A percentile compares a stretch with the other conserved stretches of the same genome.
Conservation (phyloP, 1,140 invertebrate genomes). For the Drosophila erecta region DNA sequence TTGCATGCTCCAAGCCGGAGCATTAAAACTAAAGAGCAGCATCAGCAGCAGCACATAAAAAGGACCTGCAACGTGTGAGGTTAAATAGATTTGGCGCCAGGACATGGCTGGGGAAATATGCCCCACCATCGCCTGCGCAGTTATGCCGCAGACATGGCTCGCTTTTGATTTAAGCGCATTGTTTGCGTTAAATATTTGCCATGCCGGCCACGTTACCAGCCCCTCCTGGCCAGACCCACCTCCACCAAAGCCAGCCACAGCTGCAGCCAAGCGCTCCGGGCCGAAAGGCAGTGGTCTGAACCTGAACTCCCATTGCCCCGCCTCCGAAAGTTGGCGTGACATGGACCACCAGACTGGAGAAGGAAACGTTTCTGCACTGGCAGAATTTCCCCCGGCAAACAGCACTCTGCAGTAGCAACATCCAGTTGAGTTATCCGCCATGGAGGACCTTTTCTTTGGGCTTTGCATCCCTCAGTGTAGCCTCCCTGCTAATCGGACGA, state of each 20-base stretch:
- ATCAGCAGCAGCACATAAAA: conserved; percentile 38
- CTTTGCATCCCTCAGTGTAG: background rate
- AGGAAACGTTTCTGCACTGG: conserved; percentile 28
- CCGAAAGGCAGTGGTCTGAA: conserved; percentile 16
- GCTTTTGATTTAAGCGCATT: conserved; percentile 82
- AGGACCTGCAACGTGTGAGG: conserved; percentile 39
- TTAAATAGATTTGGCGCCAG: conserved; percentile 61
- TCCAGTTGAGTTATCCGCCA: too few species aligned
- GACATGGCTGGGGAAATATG: background rate
- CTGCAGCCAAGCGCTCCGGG: conserved; percentile 55
- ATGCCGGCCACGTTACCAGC: conserved; percentile 66
- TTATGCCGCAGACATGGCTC: conserved; percentile 77
- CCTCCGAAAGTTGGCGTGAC: conserved; percentile 10
- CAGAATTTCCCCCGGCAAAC: background rate
- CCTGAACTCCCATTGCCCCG: conserved; percentile 1
- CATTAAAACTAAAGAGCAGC: conserved; percentile 71
- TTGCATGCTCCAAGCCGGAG: conserved; percentile 55
- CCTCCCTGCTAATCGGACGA: conserved; percentile 19
- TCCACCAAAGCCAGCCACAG: conserved; percentile 32
- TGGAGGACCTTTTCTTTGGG: too few species aligned
- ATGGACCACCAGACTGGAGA: conserved; percentile 1
- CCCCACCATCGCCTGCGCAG: conserved; percentile 35
- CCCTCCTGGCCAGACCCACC: conserved; percentile 13
- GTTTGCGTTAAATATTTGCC: conserved; percentile 80
- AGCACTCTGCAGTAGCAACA: too few species aligned